phyloP scores from a whole-genome alignment of 1,140 invertebrate genomes.

The Diorhabda carinulata region DNA sequence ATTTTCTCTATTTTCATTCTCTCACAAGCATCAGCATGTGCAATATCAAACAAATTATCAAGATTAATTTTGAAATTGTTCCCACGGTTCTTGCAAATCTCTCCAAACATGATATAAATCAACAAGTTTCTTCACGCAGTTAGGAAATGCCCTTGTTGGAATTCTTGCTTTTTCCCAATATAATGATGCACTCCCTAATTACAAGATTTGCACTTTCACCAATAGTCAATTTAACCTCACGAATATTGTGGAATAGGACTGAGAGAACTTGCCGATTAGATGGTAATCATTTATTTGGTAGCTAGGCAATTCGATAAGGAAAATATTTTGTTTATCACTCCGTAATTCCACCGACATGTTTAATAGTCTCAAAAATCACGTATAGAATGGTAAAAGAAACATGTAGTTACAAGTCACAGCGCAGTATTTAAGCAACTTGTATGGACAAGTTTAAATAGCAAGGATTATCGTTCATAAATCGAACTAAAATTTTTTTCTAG shows the following conservation, averaged over 20 bases:
- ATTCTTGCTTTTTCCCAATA: neutral
- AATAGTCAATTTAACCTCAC: constrained; percentile 35
- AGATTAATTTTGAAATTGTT: too few species aligned
- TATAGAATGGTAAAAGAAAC: too few species aligned
- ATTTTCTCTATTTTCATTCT: constrained; percentile 36
- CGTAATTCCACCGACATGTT: too few species aligned
- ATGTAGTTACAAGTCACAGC: neutral
- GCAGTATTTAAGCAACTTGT: constrained; percentile 3
- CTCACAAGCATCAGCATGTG: constrained; percentile 25
- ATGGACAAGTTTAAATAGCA: constrained; percentile 13
- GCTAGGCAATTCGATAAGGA: constrained; percentile 11
- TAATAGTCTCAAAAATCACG: too few species aligned
- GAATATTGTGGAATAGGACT: constrained; percentile 12
- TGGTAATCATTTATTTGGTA: too few species aligned
- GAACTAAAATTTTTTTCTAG: constrained; percentile 17
- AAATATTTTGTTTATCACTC: constrained; percentile 17
- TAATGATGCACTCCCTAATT: constrained; percentile 34
- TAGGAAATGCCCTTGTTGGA: constrained; percentile 18
- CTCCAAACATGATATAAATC: constrained; percentile 32
- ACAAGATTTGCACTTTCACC: constrained; percentile 40
- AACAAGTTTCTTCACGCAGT: constrained; percentile 38
- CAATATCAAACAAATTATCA: too few species aligned
- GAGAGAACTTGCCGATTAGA: too few species aligned
- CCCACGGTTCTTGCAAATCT: constrained; percentile 35
- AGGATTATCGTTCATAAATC: constrained; percentile 11